Conservation (phyloP, 2,888 invertebrate genomes). For the Cephus rjabovi region DNA sequence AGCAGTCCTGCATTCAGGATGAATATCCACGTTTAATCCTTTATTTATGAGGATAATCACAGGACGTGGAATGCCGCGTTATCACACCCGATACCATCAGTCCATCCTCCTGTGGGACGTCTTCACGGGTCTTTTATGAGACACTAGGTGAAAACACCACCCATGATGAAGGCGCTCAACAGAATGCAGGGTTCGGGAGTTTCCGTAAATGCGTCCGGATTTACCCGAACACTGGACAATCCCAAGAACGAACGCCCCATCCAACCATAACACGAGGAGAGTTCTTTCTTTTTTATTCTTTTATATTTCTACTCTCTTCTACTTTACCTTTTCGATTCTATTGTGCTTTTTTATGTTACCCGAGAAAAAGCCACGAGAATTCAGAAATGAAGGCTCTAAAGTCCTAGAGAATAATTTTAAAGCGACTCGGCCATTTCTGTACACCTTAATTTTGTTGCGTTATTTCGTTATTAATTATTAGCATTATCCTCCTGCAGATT, state of each 20-base stretch:
- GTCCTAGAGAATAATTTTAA: not conserved
- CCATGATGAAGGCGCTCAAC: constrained; percentile 46
- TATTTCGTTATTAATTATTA: not conserved
- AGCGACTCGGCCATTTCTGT: not conserved
- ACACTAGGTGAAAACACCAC: constrained; percentile 44
- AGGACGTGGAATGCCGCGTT: not conserved
- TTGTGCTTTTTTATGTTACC: not conserved
- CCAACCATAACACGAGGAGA: not conserved
- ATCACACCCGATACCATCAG: not conserved
- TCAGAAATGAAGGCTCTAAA: not conserved
- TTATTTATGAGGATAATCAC: not conserved
- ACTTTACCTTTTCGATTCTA: not conserved
- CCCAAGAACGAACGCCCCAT: not conserved
- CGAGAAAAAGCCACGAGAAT: not conserved
- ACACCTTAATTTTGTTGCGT: not conserved
- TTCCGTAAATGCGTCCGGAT: constrained; percentile 29
- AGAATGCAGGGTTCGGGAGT: constrained; percentile 30
- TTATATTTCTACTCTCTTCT: not conserved
- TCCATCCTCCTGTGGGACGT: not conserved
- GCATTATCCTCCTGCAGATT: not conserved
- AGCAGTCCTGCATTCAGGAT: not conserved
- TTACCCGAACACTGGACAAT: constrained; percentile 26
- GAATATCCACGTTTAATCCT: constrained; percentile 1
- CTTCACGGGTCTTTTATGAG: constrained; percentile 7
- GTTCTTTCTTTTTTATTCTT: not conserved